These are phyloP conservation scores for Thereva nobilitata DNA, from an alignment of 2,888 invertebrate genomes.

Conservation along the genomic window DNA sequence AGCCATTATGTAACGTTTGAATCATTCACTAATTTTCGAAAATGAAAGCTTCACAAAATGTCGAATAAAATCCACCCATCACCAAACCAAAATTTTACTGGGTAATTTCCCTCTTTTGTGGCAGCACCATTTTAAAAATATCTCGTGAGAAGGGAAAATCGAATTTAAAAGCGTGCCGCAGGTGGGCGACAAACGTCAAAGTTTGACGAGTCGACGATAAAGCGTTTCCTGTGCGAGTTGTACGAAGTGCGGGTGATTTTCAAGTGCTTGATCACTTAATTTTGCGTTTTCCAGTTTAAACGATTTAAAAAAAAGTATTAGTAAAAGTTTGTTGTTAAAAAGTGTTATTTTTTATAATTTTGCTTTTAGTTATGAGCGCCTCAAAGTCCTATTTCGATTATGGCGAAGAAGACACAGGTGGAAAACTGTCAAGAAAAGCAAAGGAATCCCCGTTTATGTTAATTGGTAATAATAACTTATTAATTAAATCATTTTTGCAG, in stretches of 20 bases:
- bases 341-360: neutral
- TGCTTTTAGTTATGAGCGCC: conserved; percentile 46
- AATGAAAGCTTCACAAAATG: no score
- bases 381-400: conserved; percentile 53
- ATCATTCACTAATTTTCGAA: no score
- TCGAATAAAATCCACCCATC: no score
- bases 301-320: neutral
- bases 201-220: no score
- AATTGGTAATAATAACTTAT: conserved; percentile 61
- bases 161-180: neutral
- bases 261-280: no score
- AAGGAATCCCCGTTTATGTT: conserved; percentile 76
- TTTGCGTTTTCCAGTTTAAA: neutral
- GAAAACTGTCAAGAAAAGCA: conserved; percentile 67
- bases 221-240: no score
- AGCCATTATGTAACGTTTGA: no score
- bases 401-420: conserved; percentile 47
- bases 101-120: no score
- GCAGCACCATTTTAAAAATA: no score
- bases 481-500: neutral
- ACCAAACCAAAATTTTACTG: no score
- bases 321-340: neutral
- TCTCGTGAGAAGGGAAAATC: neutral
- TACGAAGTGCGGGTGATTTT: no score
- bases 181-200: neutral